Percentiles rank a stretch among this genome's conserved stretches.
phyloP scores from a whole-genome alignment of 2,888 invertebrate genomes.

The Cancer borealis region DNA sequence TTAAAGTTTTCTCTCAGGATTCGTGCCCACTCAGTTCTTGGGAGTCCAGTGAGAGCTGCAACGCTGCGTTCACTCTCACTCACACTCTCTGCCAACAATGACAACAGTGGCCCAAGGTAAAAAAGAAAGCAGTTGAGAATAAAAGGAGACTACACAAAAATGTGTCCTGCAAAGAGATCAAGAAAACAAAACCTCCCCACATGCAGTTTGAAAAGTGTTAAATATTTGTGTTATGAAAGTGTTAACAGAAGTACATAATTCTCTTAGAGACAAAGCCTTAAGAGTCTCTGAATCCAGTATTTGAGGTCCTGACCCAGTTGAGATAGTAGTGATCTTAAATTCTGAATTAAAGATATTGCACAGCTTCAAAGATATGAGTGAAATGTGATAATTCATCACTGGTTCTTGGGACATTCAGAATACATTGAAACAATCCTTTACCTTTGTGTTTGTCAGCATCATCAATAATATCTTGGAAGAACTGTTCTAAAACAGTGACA shows the following conservation, averaged over 20 bases:
- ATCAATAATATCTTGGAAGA: constrained; percentile 81
- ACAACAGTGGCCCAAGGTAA: background rate
- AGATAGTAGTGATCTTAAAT: background rate
- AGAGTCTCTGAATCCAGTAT: background rate
- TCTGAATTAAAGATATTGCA: background rate
- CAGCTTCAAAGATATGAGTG: too few species aligned
- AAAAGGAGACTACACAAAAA: background rate
- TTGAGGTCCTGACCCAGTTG: background rate
- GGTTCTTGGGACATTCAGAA: background rate
- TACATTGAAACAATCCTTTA: constrained; percentile 72
- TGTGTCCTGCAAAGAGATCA: background rate
- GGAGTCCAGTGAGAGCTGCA: constrained; percentile 80
- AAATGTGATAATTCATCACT: background rate
- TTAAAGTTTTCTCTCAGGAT: constrained; percentile 80
- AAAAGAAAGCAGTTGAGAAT: background rate
- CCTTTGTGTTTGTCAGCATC: constrained; percentile 80
- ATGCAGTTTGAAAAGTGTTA: background rate
- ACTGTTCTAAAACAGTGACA: constrained; percentile 80
- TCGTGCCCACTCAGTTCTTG: constrained; percentile 81
- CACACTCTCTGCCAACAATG: constrained; percentile 72
- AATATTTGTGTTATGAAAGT: background rate
- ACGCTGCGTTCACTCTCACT: constrained; percentile 79
- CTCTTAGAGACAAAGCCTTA: background rate
- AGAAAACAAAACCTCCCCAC: background rate
- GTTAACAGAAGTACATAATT: background rate